These are phyloP conservation scores for Lepus americanus DNA, from an alignment of 2,113 vertebrate genomes.

Conservation along the genomic window DNA sequence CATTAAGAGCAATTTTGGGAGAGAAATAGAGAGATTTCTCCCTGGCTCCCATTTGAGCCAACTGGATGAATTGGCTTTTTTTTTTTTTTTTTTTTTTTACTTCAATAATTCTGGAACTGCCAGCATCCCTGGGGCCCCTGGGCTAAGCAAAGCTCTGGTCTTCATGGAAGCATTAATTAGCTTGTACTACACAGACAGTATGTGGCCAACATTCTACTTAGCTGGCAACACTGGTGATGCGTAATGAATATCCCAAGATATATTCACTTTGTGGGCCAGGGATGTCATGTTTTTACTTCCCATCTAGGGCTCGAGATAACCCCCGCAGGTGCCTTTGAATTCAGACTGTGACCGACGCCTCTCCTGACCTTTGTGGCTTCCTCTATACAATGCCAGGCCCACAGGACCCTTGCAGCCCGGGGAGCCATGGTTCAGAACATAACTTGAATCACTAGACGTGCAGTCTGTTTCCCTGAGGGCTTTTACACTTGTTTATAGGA, in stretches of 20 bases:
- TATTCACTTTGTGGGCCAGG: neutral
- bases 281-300: neutral
- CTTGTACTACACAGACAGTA: neutral
- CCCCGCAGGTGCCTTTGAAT: neutral
- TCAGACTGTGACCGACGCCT: rapidly evolving
- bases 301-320: neutral
- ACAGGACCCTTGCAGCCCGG: too few species aligned
- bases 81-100: conserved; percentile 48
- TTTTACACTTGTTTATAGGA: neutral
- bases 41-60: conserved; percentile 63
- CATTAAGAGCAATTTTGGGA: conserved; percentile 64
- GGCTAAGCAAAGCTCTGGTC: neutral
- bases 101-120: conserved; percentile 67
- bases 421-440: neutral
- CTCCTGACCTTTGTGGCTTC: neutral
- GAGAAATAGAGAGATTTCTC: conserved; percentile 72
- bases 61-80: conserved; percentile 54
- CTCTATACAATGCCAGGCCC: too few species aligned
- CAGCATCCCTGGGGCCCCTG: neutral
- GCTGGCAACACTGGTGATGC: neutral
- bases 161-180: conserved; percentile 60
- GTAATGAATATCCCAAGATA: neutral
- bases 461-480: neutral
- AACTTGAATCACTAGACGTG: neutral
- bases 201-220: conserved; percentile 11